Conservation (phyloP, 2,888 invertebrate species). For the Drosophila aldrichi region DNA sequence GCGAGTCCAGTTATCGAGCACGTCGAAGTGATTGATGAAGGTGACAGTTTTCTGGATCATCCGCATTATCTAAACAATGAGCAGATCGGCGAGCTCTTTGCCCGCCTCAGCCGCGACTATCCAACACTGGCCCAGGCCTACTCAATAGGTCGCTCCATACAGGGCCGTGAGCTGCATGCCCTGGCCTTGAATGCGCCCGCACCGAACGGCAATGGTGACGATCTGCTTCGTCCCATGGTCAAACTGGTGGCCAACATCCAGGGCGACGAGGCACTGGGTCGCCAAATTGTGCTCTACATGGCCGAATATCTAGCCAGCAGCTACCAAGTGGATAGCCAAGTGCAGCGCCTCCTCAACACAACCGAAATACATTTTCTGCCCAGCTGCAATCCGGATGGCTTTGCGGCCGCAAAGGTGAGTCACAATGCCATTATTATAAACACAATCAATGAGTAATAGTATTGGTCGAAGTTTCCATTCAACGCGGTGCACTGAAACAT, state of each 20-base stretch:
- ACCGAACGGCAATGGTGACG: slow-evolving; percentile 83
- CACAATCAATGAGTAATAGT: not conserved
- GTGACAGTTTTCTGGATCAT: slow-evolving; percentile 70
- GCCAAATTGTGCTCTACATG: slow-evolving; percentile 92
- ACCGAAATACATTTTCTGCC: slow-evolving; percentile 98
- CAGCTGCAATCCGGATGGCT: slow-evolving; percentile 98
- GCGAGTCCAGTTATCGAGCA: slow-evolving; percentile 25
- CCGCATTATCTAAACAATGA: slow-evolving; percentile 90
- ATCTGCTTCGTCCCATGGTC: slow-evolving; percentile 92
- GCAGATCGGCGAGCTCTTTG: slow-evolving; percentile 88
- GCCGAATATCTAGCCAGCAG: slow-evolving; percentile 92
- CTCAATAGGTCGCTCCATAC: slow-evolving; percentile 93
- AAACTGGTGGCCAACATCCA: slow-evolving; percentile 98
- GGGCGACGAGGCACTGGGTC: slow-evolving; percentile 95
- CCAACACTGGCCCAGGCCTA: slow-evolving; percentile 90
- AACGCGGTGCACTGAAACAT: not conserved
- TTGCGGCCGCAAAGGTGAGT: slow-evolving; percentile 91
- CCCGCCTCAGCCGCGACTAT: slow-evolving; percentile 87
- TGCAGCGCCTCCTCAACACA: slow-evolving; percentile 88
- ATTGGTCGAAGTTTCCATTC: not conserved
- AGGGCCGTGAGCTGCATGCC: slow-evolving; percentile 91
- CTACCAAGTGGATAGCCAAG: slow-evolving; percentile 88
- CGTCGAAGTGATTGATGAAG: slow-evolving; percentile 63
- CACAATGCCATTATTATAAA: not conserved
- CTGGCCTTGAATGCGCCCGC: slow-evolving; percentile 89